Percentiles rank a stretch among this genome's conserved stretches.
Conservation (phyloP, 2,797 vertebrate genomes). For the Thamnophis elegans region DNA sequence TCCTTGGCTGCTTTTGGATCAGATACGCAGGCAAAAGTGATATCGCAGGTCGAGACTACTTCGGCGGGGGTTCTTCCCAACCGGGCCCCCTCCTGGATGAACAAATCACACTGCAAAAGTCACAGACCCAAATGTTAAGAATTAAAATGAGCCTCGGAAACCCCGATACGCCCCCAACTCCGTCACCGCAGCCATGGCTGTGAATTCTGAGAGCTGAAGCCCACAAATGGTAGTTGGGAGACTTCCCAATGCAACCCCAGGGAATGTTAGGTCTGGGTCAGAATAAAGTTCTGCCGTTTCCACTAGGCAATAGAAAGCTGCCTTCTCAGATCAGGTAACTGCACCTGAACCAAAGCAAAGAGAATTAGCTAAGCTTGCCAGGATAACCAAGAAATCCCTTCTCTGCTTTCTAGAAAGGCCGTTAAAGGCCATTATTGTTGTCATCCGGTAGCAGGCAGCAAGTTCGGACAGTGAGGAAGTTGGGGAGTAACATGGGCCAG, state of each 20-base stretch:
- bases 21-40: conserved; percentile 97
- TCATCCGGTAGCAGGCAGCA: too few species aligned
- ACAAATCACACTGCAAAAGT: conserved; percentile 94
- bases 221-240: too few species aligned
- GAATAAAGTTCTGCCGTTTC: neutral
- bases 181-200: conserved; percentile 18
- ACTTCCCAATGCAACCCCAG: too few species aligned
- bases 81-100: conserved; percentile 96
- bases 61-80: conserved; percentile 96
- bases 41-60: conserved; percentile 97
- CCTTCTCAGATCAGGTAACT: neutral
- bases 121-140: conserved; percentile 70
- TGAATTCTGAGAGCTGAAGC: neutral
- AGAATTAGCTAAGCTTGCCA: neutral
- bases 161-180: neutral
- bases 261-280: too few species aligned
- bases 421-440: too few species aligned
- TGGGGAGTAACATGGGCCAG: too few species aligned
- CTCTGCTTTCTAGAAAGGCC: neutral
- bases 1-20: conserved; percentile 97
- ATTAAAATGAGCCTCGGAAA: conserved; percentile 25
- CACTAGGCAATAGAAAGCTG: neutral
- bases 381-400: neutral
- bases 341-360: neutral
- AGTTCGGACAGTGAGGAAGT: too few species aligned